Percentiles rank a stretch among this genome's conserved stretches.
Evolutionary conservation across 2,888 invertebrate genomes (phyloP).

Genomic region (Drosophila emarginata): DNA sequence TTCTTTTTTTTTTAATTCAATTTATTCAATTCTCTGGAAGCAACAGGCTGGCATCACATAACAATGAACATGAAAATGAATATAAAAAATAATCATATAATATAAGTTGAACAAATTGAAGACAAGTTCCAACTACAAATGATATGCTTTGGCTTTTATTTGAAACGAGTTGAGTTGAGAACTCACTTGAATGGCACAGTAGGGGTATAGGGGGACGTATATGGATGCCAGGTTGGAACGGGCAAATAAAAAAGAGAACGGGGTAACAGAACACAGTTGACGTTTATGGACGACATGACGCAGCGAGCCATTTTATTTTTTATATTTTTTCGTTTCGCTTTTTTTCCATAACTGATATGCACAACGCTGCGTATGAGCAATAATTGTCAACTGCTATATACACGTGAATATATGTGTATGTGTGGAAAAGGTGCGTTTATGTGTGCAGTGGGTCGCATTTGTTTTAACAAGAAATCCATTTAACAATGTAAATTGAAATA

Average conservation of each 20-base stretch:
- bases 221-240: background rate
- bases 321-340: constrained; percentile 25
- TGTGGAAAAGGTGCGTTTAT: constrained; percentile 19
- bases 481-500: constrained; percentile 40
- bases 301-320: constrained; percentile 42
- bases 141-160: constrained; percentile 24
- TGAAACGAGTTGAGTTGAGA: constrained; percentile 37
- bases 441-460: constrained; percentile 25
- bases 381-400: constrained; percentile 39
- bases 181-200: constrained; percentile 19
- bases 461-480: constrained; percentile 40
- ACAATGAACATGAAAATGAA: constrained; percentile 66
- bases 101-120: constrained; percentile 67
- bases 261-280: constrained; percentile 50
- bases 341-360: constrained; percentile 51
- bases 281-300: constrained; percentile 65
- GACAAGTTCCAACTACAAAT: constrained; percentile 23
- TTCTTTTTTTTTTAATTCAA: constrained; percentile 54
- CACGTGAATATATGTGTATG: background rate
- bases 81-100: constrained; percentile 70
- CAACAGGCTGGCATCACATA: constrained; percentile 67
- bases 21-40: constrained; percentile 42
- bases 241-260: background rate
- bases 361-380: constrained; percentile 55
- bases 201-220: background rate